These are phyloP conservation scores for Centropus unirufus DNA, from an alignment of 2,113 vertebrate species.

Conservation along the genomic window DNA sequence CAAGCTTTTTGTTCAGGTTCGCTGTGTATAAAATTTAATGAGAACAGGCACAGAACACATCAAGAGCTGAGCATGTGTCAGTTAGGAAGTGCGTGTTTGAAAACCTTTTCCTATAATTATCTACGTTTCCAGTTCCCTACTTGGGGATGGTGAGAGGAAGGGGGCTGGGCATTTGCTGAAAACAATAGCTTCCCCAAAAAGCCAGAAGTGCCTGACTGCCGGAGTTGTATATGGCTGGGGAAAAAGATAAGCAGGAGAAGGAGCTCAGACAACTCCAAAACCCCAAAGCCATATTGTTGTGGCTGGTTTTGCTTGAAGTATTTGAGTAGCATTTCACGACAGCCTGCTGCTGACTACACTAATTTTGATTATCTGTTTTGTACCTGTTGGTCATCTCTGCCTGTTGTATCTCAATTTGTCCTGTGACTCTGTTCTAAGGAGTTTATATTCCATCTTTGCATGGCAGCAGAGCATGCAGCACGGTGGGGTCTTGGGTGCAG, in stretches of 20 bases:
- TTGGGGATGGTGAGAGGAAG: not conserved
- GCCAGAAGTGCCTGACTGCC: not conserved
- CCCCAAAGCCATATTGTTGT: accelerated
- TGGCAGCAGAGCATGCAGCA: accelerated
- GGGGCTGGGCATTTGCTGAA: not conserved
- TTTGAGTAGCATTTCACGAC: accelerated
- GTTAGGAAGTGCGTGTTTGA: constrained; percentile 51
- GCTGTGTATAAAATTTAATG: constrained; percentile 75
- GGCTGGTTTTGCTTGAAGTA: accelerated
- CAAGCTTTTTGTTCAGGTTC: constrained; percentile 64
- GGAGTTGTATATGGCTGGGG: accelerated
- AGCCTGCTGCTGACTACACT: accelerated
- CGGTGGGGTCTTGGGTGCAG: accelerated
- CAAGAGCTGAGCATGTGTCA: constrained; percentile 56
- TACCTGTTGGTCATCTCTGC: accelerated
- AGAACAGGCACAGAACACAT: constrained; percentile 60
- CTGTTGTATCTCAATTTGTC: accelerated
- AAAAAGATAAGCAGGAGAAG: not conserved
- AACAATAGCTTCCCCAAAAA: not conserved
- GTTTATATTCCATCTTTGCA: not conserved
- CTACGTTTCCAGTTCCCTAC: not conserved
- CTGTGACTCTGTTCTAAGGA: not conserved
- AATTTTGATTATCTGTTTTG: accelerated
- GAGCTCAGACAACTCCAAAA: accelerated
- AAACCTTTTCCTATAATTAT: constrained; percentile 58